Base-by-base conservation (phyloP, 2,888 invertebrate genomes). In the Xestia xanthographa region DNA sequence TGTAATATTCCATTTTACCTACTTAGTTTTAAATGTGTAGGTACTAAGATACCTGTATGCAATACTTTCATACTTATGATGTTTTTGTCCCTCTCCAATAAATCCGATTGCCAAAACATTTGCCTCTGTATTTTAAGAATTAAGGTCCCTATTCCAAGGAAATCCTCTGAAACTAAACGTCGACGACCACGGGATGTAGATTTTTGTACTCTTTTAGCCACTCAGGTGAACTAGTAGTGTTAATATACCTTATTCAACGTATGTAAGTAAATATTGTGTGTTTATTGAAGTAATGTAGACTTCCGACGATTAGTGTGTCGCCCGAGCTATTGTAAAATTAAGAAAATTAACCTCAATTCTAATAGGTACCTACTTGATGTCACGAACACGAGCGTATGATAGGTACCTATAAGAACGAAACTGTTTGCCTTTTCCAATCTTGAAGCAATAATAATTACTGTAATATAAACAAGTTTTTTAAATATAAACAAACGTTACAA, bases 241-340 rank as follows among this genome's bases (percentile, higher is more conserved):
- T 77, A 70, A 43, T 72, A 50, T 58, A 74, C 68, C 68, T 69
- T 70, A 76, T 76, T 68, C 73, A 74, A 72, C 72, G 75, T 85
- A 79, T 85, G 72, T 85, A 76, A 82, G 72, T 60, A 50, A 76
- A 77, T 74, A 56, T 79, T 79, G 78, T 80, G 76, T 80, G 81
- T 76, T 83, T 83, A 81, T 74, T 87, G 73, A 75, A 83, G 84
- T 86, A 86, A 87, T 77, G 73, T 79, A 83, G 77, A 83, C 83
- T 72, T 86, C 86, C 86, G 78, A 78, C 80, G 81, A 65, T 60
- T 65, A 66, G 56, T 34, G 72, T 48, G 53, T 69, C 79, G 66
- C 77, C 69, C 26, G 75, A 77, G 50, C 73, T 79, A 60, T 72
- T 67, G 17, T 75, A 80, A 72, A 77, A 72, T 78, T 85, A 83